Base-by-base conservation (phyloP, 2,113 vertebrate species). In the Aphelocoma coerulescens region DNA sequence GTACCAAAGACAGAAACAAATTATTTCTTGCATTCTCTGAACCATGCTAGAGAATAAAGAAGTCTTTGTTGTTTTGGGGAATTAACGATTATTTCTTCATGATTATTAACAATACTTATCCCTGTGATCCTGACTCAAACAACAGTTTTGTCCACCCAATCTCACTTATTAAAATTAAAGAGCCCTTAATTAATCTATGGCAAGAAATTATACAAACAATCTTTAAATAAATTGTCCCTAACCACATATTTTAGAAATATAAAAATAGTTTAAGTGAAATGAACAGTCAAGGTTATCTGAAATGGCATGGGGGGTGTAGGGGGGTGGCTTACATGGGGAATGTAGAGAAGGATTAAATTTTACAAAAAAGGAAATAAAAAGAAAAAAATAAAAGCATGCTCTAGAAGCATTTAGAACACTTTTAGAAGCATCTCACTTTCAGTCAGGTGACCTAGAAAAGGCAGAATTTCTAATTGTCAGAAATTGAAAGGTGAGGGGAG, bases 401-500 rank as follows among this genome's bases (percentile, higher is more conserved):
- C 39, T 39, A 21, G 54, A 55, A 33, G 19, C 30, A 33, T 33
- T 55, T 21, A 55, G 54, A 55, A 33, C 54, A 73, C 21, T 89
- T 89, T 91, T 3, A 61, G 71, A 77, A 85, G 33, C 33, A 75
- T 58, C 91, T 92, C 61, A 52, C 55, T 92, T 89, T 69, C 65
- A 85, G 27, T 3, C 39, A 69, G 37, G 30, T 89, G 77, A 77
- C 57, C 69, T 88, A 88, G 39, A 79, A 89, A 86, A 84, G 73
- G 52, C 72, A 97, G 76, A 57, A 84, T 89, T 82, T 88, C 71
- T 76, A 58, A 68, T 76, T 81, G 74, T 87, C 68, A 72, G 89
- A 93, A 95, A 91, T 2, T 73, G 65, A 95, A 88, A 91, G 61
- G 79, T n/a, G 16, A 87, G 23, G 37, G 18, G 23, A 90, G 7